Base-by-base conservation (phyloP, 2,113 vertebrate genomes). In the Callipepla californica region DNA sequence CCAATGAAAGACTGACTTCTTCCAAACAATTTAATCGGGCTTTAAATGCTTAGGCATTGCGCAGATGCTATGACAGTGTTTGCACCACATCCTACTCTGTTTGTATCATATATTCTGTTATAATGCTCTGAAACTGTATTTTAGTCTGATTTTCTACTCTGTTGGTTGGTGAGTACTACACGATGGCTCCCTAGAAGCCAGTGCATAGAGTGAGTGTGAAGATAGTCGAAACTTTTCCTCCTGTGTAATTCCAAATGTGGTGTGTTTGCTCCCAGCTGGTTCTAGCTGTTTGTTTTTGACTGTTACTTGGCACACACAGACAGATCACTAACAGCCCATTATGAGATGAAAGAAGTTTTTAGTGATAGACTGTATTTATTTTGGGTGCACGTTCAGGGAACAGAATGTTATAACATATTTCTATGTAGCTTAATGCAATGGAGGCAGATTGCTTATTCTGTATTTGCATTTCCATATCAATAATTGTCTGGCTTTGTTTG, bases 381-480 rank as follows among this genome's bases (percentile, higher is more conserved):
- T 74, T 59, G 66, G 63, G 55, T 61, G 65, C 79, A 74, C 28
- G 57, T 83, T 87, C 47, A 61, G 57, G 89, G 55, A 63, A 75
- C 38, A 50, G 75, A 88, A 72, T 47, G 26, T 21, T 62, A 28
- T 82, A 84, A 68, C 44, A 90, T 5, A 25, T 14, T 51, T 81
- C 62, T 30, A 61, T 6, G 50, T 32, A 84, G 69, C 80, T 87
- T 59, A 80, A 80, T n/a, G 79, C 62, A 90, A 45, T 26, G n/a
- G 36, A 70, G 13, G 38, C 51, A 88, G 70, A 67, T 65, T 68
- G n/a, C 51, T 90, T 55, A 55, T 73, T 55, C 6, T 61, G 19
- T 36, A 42, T 90, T 92, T 92, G 87, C 62, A 91, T 91, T 94
- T 94, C 70, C 48, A 6, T 45, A 86, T 65, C 25, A 65, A 50